These are phyloP conservation scores for Taenioides sp. DNA, from an alignment of 2,797 vertebrate species.

Conservation along the genomic window DNA sequence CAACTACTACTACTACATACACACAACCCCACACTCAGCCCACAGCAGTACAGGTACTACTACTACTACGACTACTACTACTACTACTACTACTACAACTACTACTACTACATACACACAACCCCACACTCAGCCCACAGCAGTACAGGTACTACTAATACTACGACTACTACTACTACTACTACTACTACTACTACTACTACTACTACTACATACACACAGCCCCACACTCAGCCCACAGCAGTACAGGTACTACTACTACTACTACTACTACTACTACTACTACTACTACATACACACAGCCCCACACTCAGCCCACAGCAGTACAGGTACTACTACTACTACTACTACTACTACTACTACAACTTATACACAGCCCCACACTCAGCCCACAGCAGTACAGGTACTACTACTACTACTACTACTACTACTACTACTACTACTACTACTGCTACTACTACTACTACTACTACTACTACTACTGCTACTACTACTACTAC, in stretches of 20 bases:
- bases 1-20: not conserved
- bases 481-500: not conserved
- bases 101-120: constrained; percentile 47
- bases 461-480: not conserved
- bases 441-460: not conserved
- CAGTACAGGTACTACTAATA: constrained; percentile 86
- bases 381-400: too few species aligned
- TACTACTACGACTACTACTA: constrained; percentile 2
- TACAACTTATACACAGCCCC: too few species aligned
- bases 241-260: constrained; percentile 81
- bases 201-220: constrained; percentile 17
- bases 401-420: constrained; percentile 56
- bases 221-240: constrained; percentile 95
- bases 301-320: constrained; percentile 95
- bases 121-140: constrained; percentile 93
- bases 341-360: too few species aligned
- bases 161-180: constrained; percentile 59
- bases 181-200: not conserved
- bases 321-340: constrained; percentile 81
- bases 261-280: not conserved
- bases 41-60: constrained; percentile 91
- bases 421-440: not conserved
- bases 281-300: constrained; percentile 13
- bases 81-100: constrained; percentile 41
- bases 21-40: constrained; percentile 91